Percentiles rank a stretch among this genome's conserved stretches.
phyloP scores from a whole-genome alignment of 53 echinoderm and acorn worm genomes.

The Glandiceps talaboti region DNA sequence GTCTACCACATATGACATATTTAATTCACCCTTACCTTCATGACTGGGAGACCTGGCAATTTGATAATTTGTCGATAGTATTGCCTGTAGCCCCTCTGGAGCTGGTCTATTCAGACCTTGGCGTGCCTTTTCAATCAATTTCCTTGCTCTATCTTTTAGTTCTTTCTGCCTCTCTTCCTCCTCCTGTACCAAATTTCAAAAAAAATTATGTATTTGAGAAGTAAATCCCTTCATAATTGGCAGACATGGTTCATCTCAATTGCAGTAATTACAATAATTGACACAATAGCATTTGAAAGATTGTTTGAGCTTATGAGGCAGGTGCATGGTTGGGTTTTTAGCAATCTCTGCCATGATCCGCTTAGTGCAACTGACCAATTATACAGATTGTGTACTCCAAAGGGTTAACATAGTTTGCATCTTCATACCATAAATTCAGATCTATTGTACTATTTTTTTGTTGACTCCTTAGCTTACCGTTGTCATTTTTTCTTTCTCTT shows the following conservation, averaged over 20 bases:
- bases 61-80: background rate
- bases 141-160: conserved; percentile 64
- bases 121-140: conserved; percentile 76
- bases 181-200: conserved; percentile 12
- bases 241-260: background rate
- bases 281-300: background rate
- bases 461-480: conserved; percentile 1
- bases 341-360: background rate
- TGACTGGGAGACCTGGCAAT: conserved; percentile 1
- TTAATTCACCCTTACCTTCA: background rate
- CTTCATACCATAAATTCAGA: background rate
- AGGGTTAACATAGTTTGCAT: background rate
- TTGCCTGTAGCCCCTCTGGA: conserved; percentile 65
- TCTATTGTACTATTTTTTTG: background rate
- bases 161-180: conserved; percentile 80
- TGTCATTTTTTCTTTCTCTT: conserved; percentile 18
- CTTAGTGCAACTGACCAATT: conserved; percentile 18
- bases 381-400: conserved; percentile 7
- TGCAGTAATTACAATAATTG: background rate
- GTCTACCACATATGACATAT: background rate
- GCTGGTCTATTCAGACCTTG: conserved; percentile 82
- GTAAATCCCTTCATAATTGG: background rate
- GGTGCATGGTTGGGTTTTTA: background rate
- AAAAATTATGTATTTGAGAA: background rate
- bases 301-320: background rate